Base-by-base conservation (phyloP, 2,888 invertebrate genomes). In the Aporophyla nigra region DNA sequence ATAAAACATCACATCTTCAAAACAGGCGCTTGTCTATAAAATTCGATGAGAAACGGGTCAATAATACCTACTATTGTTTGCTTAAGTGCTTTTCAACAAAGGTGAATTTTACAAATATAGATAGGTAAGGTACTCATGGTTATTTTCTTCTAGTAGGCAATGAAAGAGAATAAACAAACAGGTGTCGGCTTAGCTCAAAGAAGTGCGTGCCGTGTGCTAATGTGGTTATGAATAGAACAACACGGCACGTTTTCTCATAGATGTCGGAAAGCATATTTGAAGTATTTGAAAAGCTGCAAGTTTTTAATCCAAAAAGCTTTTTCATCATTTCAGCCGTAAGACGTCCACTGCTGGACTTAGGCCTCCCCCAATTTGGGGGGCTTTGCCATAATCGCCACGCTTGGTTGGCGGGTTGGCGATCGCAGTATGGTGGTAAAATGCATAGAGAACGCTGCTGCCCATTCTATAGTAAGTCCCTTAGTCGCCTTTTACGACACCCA, bases 31-130 rank as follows among this genome's bases (percentile, higher is more conserved):
- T 43, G 43, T 19, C 43, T 61, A 66, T 43, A 59, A 54, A 53
- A 33, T 62, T 70, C 33, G 61, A 77, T 73, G 53, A 54, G 46
- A 72, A 83, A 69, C 54, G 21, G 51, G n/a, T n/a, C n/a, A n/a
- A n/a, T n/a, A n/a, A n/a, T n/a, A n/a, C n/a, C n/a, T n/a, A n/a
- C n/a, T n/a, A n/a, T n/a, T 16, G 40, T 24, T n/a, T 43, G 24
- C 33, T 51, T 77, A 56, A 56, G 40, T 21, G 40, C 21, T 73
- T 79, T 65, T 40, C 27, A 62, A 66, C 46, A 72, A 62, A 58
- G 33, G 46, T 46, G 21, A 49, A 5, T 46, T 72, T 33, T n/a
- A 9, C 5, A 21, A 33, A 40, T n/a, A n/a, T 49, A 46, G 19
- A 19, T 24, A 40, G 12, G 14, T n/a, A 19, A 10, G 43, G 19